These are phyloP conservation scores for Eumeta japonica DNA, from an alignment of 1,140 invertebrate species.

Conservation along the genomic window DNA sequence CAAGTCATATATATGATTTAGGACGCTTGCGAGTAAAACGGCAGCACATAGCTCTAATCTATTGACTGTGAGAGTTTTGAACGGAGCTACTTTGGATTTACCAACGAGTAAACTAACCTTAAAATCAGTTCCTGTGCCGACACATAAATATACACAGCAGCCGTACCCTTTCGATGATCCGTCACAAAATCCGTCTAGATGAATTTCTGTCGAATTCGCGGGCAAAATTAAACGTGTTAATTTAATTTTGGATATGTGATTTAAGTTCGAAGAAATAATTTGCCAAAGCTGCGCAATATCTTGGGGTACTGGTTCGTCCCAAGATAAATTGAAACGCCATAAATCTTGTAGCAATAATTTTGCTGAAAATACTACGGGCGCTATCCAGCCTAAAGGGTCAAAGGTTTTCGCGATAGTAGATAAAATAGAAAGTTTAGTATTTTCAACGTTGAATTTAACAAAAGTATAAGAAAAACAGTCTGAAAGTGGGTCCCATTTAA, in stretches of 20 bases:
- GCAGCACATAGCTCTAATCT: constrained; percentile 3
- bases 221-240: neutral
- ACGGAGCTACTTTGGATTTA: constrained; percentile 4
- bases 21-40: constrained; percentile 1
- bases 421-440: neutral
- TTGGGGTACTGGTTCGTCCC: neutral
- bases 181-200: neutral
- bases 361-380: neutral
- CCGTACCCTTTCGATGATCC: neutral
- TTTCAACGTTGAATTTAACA: neutral
- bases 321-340: neutral
- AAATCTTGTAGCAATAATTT: neutral
- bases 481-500: neutral
- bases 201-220: neutral
- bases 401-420: neutral
- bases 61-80: constrained; percentile 3
- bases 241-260: neutral
- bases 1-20: constrained; percentile 1
- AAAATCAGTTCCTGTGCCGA: neutral
- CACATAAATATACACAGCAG: constrained; percentile 3
- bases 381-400: neutral
- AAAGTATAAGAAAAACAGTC: neutral
- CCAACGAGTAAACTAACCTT: neutral
- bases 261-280: neutral
- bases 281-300: neutral